Base-by-base conservation (phyloP, 2,113 vertebrate species). In the Pedionomus torquatus region DNA sequence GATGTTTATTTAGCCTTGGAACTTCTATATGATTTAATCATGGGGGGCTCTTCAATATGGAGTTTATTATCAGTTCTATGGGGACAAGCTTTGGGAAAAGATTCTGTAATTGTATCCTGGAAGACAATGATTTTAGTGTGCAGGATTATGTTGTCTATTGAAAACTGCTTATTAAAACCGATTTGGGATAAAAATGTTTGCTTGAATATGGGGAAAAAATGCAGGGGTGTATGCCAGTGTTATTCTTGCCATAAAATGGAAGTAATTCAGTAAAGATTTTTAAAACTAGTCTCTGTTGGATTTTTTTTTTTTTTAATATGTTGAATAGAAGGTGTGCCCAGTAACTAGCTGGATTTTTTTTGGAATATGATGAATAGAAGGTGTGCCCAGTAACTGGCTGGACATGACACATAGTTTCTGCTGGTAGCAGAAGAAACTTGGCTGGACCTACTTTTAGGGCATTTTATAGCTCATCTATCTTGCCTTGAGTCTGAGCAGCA, bases 81-180 rank as follows among this genome's bases (percentile, higher is more conserved):
- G 61, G 48, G 82, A 96, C 65, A 94, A 91, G 69, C 77, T 96
- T 64, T 90, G 75, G 91, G 46, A 83, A 97, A 95, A n/a, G 84
- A 95, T 97, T 72, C 44, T 84, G 83, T 90, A 92, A 60, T 89
- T 58, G 28, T 79, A 87, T 83, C 25, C 79, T 75, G 61, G 84
- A 84, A 87, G 83, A 72, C 33, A 58, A 48, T 57, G 31, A 16
- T 64, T 95, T 95, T 95, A n/a, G 10, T 28, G 39, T 70, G 49
- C 17, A 64, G 17, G 30, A 48, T 92, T 96, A 54, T 63, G 5
- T 41, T 90, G 95, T 93, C 41, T 95, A 9, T 82, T 90, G 66
- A 96, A 81, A 93, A 75, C 33, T 20, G 16, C 49, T 95, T 90
- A 82, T 72, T 95, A 84, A 80, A 96, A 60, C 31, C 0, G 3